phyloP scores from a whole-genome alignment of 2,797 vertebrate genomes.

The Nyctibius grandis region DNA sequence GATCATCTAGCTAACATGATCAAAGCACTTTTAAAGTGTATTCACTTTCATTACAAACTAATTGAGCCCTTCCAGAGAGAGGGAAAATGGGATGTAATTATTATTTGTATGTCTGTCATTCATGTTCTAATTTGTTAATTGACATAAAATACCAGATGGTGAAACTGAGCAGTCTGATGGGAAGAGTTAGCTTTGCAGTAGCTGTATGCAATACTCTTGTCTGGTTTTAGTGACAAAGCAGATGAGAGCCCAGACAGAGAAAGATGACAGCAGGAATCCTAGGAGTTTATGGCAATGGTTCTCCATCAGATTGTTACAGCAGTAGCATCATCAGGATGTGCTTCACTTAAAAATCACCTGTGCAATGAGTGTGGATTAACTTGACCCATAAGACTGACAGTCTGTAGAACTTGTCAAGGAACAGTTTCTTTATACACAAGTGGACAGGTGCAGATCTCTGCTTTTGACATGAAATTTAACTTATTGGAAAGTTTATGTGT shows the following conservation, averaged over 20 bases:
- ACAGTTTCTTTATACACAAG: not conserved
- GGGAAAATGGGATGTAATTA: slow-evolving; percentile 12
- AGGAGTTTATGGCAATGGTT: not conserved
- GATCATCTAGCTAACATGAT: not conserved
- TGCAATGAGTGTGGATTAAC: not conserved
- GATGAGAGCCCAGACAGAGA: not conserved
- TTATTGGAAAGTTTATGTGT: not conserved
- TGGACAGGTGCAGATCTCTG: not conserved
- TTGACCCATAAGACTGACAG: not conserved
- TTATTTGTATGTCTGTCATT: slow-evolving; percentile 3
- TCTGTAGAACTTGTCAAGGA: not conserved
- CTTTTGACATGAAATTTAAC: not conserved
- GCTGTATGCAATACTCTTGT: not conserved
- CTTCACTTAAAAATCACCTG: not conserved
- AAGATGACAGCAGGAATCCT: not conserved
- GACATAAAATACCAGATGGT: slow-evolving; percentile 50
- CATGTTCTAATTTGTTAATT: slow-evolving; percentile 51
- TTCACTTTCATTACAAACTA: not conserved
- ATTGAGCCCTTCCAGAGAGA: not conserved
- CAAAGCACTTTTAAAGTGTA: not conserved
- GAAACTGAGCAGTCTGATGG: not conserved
- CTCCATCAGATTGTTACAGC: not conserved
- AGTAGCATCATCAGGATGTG: not conserved
- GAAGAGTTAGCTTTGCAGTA: slow-evolving; percentile 5
- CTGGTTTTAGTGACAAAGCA: not conserved